phyloP scores from a whole-genome alignment of 2,888 invertebrate genomes.

The Ectemnius continuus region DNA sequence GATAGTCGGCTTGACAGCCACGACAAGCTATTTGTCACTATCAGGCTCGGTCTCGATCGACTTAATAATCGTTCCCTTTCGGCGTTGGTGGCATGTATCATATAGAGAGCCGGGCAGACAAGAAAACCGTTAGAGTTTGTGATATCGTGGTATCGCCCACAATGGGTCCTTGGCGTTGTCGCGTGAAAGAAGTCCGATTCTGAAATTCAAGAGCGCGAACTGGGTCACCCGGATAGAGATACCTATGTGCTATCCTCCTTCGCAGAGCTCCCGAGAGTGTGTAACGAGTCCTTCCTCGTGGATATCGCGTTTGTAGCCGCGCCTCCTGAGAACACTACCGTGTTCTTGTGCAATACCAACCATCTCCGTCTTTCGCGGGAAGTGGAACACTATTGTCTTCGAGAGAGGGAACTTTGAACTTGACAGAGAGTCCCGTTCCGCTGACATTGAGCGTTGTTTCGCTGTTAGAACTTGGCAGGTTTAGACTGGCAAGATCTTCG shows the following conservation, averaged over 20 bases:
- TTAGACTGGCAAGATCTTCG: no score
- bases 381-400: slow-evolving; percentile 40
- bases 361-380: slow-evolving; percentile 36
- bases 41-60: no score
- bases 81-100: no score
- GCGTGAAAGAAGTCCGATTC: slow-evolving; percentile 52
- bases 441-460: not conserved
- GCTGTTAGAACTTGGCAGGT: no score
- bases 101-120: not conserved
- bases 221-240: slow-evolving; percentile 54
- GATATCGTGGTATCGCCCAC: slow-evolving; percentile 33
- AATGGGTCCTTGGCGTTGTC: slow-evolving; percentile 31
- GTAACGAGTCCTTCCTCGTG: slow-evolving; percentile 43
- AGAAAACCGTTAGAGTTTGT: not conserved
- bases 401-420: slow-evolving; percentile 38
- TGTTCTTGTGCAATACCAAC: slow-evolving; percentile 36
- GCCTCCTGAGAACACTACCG: slow-evolving; percentile 28
- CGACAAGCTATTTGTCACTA: not conserved
- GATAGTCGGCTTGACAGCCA: not conserved
- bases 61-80: no score
- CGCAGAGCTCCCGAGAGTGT: not conserved
- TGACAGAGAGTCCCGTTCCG: slow-evolving; percentile 27
- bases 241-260: slow-evolving; percentile 38
- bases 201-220: slow-evolving; percentile 58
- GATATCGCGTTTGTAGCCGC: slow-evolving; percentile 34